Base-by-base conservation (phyloP, 2,797 vertebrate genomes). In the Sebastes wilsoni region DNA sequence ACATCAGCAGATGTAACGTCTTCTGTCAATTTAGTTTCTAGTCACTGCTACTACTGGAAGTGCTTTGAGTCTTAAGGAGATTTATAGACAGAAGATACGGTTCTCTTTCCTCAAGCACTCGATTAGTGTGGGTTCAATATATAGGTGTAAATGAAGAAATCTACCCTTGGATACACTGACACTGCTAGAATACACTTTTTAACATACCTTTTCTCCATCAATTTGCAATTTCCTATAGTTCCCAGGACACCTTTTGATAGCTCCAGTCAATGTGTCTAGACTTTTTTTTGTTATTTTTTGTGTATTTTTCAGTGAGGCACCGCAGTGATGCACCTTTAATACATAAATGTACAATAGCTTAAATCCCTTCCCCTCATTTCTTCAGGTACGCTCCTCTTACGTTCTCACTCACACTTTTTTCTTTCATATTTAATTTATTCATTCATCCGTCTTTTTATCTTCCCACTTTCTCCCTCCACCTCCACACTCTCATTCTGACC, bases 1-100 rank as follows among this genome's bases (percentile, higher is more conserved):
- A 54, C 60, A 22, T 65, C 54, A 30, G n/a, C 60, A 73, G 67
- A 75, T 54, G 61, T 46, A 70, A 66, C 30, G 27, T 77, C 72
- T 65, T 62, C 81, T 61, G 61, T 74, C 62, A 38, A 59, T 22
- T 77, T 55, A 55, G 56, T 69, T 75, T 82, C 55, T 38, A 13
- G 69, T 85, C 61, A 22, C 16, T 56, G 36, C 32, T 52, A 36
- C 23, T 66, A 49, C 8, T 9, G 66, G 72, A 70, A 72, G 66
- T 8, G 23, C 30, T 79, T 64, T 25, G 27, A 78, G 69, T 68
- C 49, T 67, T n/a, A 27, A 70, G 73, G 59, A 73, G 42, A 32
- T 70, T 68, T 69, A 60, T 10, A 60, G 66, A 74, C 69, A 14
- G 34, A 10, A 27, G 72, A 69, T 72, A 60, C n/a, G 38, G 4